Conservation (phyloP, 2,797 vertebrate species). For the Merluccius polli region DNA sequence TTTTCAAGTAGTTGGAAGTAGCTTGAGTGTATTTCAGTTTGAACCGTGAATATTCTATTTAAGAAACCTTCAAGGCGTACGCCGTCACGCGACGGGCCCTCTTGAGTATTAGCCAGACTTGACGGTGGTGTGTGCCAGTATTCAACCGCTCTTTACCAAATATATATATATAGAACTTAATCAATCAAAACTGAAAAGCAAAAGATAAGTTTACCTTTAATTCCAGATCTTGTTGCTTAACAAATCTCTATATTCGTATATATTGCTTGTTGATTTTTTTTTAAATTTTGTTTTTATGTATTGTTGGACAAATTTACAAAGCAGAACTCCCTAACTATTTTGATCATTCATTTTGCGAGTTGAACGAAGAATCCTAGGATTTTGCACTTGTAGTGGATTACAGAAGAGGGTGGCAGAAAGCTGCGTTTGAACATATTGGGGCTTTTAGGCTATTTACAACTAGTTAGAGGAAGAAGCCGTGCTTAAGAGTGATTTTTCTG, state of each 20-base stretch:
- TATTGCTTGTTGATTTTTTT: conserved; percentile 42
- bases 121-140: conserved; percentile 76
- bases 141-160: conserved; percentile 80
- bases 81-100: conserved; percentile 53
- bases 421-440: neutral
- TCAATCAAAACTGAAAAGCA: conserved; percentile 48
- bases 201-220: conserved; percentile 70
- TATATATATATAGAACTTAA: conserved; percentile 60
- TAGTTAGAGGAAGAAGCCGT: conserved; percentile 9
- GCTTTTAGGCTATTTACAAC: conserved; percentile 23
- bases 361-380: conserved; percentile 67
- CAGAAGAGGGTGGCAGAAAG: conserved; percentile 21
- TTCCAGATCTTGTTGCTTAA: conserved; percentile 70
- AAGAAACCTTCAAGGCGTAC: conserved; percentile 32
- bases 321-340: conserved; percentile 62
- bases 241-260: conserved; percentile 40
- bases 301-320: conserved; percentile 1
- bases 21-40: conserved; percentile 27
- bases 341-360: conserved; percentile 38
- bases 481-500: conserved; percentile 40
- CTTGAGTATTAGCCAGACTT: conserved; percentile 77
- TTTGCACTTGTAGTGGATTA: conserved; percentile 73
- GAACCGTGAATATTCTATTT: conserved; percentile 60
- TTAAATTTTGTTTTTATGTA: conserved; percentile 40
- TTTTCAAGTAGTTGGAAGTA: neutral